Evolutionary conservation across 2,797 vertebrate species (phyloP).

Genomic region (Nothura maculosa): DNA sequence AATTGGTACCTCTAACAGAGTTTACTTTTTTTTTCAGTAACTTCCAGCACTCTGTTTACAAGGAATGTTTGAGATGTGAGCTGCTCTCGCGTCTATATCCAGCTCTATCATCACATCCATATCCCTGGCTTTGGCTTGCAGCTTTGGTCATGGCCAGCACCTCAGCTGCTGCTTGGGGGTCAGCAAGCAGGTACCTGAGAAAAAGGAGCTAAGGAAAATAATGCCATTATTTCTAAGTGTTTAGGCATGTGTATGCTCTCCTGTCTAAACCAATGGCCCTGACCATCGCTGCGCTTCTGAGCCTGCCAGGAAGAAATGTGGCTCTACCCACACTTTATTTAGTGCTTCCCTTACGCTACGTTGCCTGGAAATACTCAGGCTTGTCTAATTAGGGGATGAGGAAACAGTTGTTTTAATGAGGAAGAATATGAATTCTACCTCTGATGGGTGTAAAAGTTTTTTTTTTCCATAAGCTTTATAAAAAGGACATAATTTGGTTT

Average conservation of each 20-base stretch:
- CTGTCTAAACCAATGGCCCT: neutral
- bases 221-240: fast-evolving
- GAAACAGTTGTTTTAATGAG: constrained; percentile 46
- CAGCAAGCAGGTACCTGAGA: neutral
- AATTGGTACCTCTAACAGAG: neutral
- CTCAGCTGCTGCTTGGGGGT: neutral
- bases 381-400: constrained; percentile 30
- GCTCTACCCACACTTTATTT: neutral
- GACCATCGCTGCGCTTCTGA: neutral
- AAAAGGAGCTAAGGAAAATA: neutral
- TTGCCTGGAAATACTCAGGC: neutral
- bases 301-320: constrained; percentile 53
- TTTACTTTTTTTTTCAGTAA: neutral
- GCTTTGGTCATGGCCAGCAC: neutral
- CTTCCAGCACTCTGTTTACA: neutral
- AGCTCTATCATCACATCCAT: too few relatives aligned
- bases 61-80: neutral
- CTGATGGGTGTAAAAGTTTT: constrained; percentile 23
- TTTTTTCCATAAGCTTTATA: constrained; percentile 41
- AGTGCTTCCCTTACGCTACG: neutral
- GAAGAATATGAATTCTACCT: constrained; percentile 49
- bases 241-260: neutral
- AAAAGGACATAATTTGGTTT: constrained; percentile 30
- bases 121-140: neutral
- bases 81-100: too few relatives aligned